These are phyloP conservation scores for Brachirus orientalis DNA, from an alignment of 2,113 vertebrate genomes.

Conservation along the genomic window DNA sequence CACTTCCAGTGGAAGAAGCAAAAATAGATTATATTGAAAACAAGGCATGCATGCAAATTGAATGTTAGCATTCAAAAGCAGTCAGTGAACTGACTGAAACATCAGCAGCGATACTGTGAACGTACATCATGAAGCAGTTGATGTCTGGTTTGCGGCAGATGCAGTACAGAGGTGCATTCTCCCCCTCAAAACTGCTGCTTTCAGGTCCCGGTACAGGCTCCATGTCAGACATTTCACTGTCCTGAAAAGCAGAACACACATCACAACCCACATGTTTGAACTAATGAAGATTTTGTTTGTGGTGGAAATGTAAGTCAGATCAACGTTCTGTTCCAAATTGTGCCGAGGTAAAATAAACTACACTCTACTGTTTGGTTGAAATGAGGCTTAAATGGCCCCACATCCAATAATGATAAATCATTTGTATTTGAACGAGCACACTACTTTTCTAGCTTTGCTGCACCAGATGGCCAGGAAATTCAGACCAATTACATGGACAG, in stretches of 20 bases:
- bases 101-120: background rate
- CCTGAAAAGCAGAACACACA: constrained; percentile 66
- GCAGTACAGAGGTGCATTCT: constrained; percentile 90
- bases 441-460: too few relatives aligned
- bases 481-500: too few relatives aligned
- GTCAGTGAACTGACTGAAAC: background rate
- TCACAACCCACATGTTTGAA: background rate
- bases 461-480: too few relatives aligned
- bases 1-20: constrained; percentile 73
- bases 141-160: constrained; percentile 91
- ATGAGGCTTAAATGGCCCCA: too few relatives aligned
- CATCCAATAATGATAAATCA: too few relatives aligned
- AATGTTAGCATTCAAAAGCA: background rate
- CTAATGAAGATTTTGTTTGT: too few relatives aligned
- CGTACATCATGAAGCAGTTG: constrained; percentile 95
- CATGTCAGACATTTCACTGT: constrained; percentile 86
- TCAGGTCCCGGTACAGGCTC: constrained; percentile 76
- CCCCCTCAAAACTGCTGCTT: constrained; percentile 81
- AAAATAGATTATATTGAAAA: constrained; percentile 4
- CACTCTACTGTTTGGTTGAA: too few relatives aligned
- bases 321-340: too few relatives aligned
- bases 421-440: too few relatives aligned
- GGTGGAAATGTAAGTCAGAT: too few relatives aligned
- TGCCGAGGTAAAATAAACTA: too few relatives aligned
- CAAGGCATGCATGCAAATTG: background rate